Conservation (phyloP, 1,140 invertebrate species). For the Pachyrhynchus sulphureomaculatus region DNA sequence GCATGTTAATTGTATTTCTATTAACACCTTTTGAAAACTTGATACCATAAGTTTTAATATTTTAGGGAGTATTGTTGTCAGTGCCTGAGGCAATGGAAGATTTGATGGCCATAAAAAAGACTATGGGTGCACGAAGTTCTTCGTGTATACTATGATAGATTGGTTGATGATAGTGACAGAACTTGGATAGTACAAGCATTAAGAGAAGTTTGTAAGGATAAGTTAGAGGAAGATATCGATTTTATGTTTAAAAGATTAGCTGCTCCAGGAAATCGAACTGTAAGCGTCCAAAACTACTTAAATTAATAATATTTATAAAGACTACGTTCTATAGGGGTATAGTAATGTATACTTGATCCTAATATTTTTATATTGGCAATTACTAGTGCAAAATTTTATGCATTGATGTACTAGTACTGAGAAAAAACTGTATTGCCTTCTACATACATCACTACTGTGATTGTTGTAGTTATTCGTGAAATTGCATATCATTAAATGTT, state of each 20-base stretch:
- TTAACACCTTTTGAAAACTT: not conserved
- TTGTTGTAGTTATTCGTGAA: too few species aligned
- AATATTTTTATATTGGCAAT: too few species aligned
- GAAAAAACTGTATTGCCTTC: too few species aligned
- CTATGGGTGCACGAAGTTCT: constrained; percentile 94
- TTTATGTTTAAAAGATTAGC: constrained; percentile 53
- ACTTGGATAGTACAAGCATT: constrained; percentile 76
- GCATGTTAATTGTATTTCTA: too few species aligned
- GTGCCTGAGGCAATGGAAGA: constrained; percentile 90
- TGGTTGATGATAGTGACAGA: constrained; percentile 81
- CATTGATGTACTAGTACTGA: too few species aligned
- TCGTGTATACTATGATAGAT: constrained; percentile 90
- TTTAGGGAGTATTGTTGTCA: constrained; percentile 84
- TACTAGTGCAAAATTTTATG: too few species aligned
- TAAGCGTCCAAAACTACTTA: too few species aligned
- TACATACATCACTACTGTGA: too few species aligned
- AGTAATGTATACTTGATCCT: too few species aligned
- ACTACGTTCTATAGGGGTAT: too few species aligned
- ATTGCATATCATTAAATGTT: too few species aligned
- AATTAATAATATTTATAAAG: too few species aligned
- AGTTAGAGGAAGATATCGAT: constrained; percentile 56
- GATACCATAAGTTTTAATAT: constrained; percentile 1
- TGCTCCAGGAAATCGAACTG: constrained; percentile 36
- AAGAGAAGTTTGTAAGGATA: constrained; percentile 57
- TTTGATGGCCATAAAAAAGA: constrained; percentile 82